These are phyloP conservation scores for Tachysurus fulvidraco DNA, from an alignment of 2,113 vertebrate genomes.

Conservation along the genomic window DNA sequence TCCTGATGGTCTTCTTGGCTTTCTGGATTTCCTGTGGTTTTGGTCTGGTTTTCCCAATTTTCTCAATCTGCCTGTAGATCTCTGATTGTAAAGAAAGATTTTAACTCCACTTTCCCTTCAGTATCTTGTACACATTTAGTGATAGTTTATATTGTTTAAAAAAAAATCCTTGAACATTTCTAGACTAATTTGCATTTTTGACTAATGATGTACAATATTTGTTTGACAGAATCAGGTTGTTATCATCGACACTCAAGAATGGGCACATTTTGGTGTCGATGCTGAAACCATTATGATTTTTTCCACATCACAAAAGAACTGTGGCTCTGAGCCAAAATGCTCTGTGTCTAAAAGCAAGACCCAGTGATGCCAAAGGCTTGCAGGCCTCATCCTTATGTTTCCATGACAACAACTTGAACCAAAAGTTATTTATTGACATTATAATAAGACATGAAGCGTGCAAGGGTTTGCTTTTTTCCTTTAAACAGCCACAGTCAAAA, in stretches of 20 bases:
- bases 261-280: not conserved
- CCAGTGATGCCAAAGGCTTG: conserved; percentile 1
- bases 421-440: conserved; percentile 28
- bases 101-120: not conserved
- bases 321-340: not conserved
- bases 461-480: not conserved
- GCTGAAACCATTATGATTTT: not conserved
- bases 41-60: not conserved
- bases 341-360: not conserved
- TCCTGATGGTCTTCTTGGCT: not conserved
- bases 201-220: not conserved
- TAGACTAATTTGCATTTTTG: not conserved
- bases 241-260: not conserved
- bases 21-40: not conserved
- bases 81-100: not conserved
- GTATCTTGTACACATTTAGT: not conserved
- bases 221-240: not conserved
- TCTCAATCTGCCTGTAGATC: not conserved
- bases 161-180: not conserved
- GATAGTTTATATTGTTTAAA: not conserved
- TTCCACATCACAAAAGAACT: not conserved
- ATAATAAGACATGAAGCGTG: conserved; percentile 8
- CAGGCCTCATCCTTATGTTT: not conserved
- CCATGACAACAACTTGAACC: conserved; percentile 20
- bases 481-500: not conserved